phyloP scores from a whole-genome alignment of 2,113 vertebrate species.

The Heteronetta atricapilla region DNA sequence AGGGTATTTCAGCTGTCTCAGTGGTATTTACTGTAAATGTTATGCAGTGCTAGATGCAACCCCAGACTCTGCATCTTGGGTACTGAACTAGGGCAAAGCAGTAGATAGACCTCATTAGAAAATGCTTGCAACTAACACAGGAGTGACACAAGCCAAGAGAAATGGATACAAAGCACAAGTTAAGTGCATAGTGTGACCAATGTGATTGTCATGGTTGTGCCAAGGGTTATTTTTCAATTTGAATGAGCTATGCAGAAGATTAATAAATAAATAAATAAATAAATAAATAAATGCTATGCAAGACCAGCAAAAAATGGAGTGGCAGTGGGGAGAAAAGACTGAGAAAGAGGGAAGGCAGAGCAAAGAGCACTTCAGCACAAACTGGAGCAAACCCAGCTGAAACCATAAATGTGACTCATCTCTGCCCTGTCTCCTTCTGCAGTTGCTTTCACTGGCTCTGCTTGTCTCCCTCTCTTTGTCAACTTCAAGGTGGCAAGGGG shows the following conservation, averaged over 20 bases:
- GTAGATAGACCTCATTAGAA: not conserved
- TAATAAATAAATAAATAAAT: not conserved
- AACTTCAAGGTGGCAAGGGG: not conserved
- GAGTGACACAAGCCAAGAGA: not conserved
- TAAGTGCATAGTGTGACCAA: not conserved
- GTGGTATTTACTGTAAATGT: not conserved
- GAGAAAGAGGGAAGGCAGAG: not conserved
- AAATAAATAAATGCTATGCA: not conserved
- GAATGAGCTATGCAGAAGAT: not conserved
- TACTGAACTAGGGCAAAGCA: not conserved
- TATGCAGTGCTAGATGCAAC: not conserved
- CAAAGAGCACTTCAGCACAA: not conserved
- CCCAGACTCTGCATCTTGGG: not conserved
- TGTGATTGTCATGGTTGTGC: not conserved
- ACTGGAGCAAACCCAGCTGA: not conserved
- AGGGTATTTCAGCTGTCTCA: not conserved
- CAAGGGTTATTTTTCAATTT: not conserved
- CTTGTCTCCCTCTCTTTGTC: not conserved
- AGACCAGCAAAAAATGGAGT: not conserved
- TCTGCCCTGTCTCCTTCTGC: not conserved
- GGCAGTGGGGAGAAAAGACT: not conserved
- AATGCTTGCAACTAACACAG: not conserved
- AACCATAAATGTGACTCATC: not conserved
- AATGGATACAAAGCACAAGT: not conserved
- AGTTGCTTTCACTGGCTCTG: not conserved